Conservation (phyloP, 1,140 invertebrate species). For the Bradysia coprophila region DNA sequence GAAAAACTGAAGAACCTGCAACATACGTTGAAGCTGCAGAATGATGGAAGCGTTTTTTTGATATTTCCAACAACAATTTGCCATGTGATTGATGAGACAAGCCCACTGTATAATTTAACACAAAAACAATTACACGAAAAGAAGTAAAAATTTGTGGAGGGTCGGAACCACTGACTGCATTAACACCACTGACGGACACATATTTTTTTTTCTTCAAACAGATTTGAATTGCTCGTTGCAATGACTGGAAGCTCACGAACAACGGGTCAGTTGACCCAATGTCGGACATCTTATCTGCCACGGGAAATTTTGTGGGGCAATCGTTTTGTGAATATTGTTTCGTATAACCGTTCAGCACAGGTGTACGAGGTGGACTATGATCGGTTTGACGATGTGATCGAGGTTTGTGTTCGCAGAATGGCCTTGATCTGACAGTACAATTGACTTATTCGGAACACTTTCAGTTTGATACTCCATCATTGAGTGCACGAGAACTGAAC, state of each 20-base stretch:
- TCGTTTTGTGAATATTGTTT: slow-evolving; percentile 46
- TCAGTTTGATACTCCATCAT: background rate
- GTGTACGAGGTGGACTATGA: slow-evolving; percentile 88
- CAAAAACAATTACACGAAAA: slow-evolving; percentile 32
- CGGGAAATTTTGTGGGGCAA: slow-evolving; percentile 76
- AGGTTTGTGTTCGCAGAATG: too few relatives aligned
- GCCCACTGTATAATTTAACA: slow-evolving; percentile 33
- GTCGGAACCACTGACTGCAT: too few relatives aligned
- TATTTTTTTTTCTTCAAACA: too few relatives aligned
- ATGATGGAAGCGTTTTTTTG: slow-evolving; percentile 27
- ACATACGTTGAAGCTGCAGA: slow-evolving; percentile 18
- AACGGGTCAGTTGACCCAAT: slow-evolving; percentile 54
- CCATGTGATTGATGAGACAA: slow-evolving; percentile 36
- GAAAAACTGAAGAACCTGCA: slow-evolving; percentile 13
- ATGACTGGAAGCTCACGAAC: slow-evolving; percentile 63
- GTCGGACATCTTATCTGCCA: slow-evolving; percentile 61
- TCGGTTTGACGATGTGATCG: slow-evolving; percentile 70
- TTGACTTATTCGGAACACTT: background rate
- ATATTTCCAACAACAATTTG: slow-evolving; percentile 43
- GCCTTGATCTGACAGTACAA: too few relatives aligned
- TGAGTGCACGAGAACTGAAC: background rate
- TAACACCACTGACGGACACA: too few relatives aligned
- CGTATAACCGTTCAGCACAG: slow-evolving; percentile 73
- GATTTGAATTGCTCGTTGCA: slow-evolving; percentile 75
- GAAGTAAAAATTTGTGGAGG: too few relatives aligned